Percentiles rank a stretch among this genome's conserved stretches.
phyloP scores from a whole-genome alignment of 2,113 vertebrate species.

The Echinops telfairi region DNA sequence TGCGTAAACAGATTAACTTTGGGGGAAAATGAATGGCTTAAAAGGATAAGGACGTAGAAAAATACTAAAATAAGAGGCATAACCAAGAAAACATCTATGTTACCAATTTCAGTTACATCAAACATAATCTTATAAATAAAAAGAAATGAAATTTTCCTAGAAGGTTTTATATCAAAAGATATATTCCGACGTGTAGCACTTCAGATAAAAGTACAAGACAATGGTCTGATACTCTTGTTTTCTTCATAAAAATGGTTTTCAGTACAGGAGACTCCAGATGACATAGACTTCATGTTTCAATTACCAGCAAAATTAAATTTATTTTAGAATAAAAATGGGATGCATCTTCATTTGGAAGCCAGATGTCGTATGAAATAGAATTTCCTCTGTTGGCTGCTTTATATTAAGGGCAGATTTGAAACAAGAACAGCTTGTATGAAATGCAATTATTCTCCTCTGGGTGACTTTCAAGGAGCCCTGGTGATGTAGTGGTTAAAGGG shows the following conservation, averaged over 20 bases:
- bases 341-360: conserved; percentile 77
- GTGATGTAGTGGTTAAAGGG: background rate
- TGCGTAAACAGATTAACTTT: conserved; percentile 44
- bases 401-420: conserved; percentile 74
- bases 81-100: background rate
- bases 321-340: conserved; percentile 77
- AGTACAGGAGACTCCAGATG: conserved; percentile 76
- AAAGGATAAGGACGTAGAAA: conserved; percentile 21
- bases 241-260: conserved; percentile 54
- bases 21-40: conserved; percentile 36
- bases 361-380: conserved; percentile 81
- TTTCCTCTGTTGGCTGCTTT: conserved; percentile 78
- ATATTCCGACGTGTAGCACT: conserved; percentile 8
- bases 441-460: conserved; percentile 68
- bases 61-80: conserved; percentile 37
- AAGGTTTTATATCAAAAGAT: conserved; percentile 54
- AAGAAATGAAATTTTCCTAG: conserved; percentile 50
- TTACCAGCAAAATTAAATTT: conserved; percentile 77
- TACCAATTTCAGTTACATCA: conserved; percentile 47
- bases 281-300: conserved; percentile 75
- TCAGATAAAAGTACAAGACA: conserved; percentile 57
- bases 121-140: conserved; percentile 55
- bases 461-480: conserved; percentile 47
- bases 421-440: conserved; percentile 74
- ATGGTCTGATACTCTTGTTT: conserved; percentile 56